A percentile compares a stretch with the other conserved stretches of the same genome.
These are phyloP conservation scores for Glaucopsyche alexis DNA, from an alignment of 2,888 invertebrate genomes.

Conservation along the genomic window DNA sequence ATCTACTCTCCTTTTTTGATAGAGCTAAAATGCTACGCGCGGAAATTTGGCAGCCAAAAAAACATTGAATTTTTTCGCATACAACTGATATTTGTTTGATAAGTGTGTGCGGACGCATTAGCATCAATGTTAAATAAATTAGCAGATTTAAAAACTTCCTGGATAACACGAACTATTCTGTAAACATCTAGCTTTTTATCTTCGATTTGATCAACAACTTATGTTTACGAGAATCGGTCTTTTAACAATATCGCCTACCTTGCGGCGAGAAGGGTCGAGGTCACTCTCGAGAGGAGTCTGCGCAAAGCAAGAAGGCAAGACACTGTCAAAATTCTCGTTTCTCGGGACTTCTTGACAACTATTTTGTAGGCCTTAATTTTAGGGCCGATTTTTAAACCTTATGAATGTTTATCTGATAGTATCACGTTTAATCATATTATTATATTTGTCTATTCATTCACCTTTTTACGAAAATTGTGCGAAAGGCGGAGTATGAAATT, in stretches of 20 bases:
- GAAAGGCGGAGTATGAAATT: too few species aligned
- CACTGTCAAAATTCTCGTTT: not conserved
- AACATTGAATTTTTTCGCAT: not conserved
- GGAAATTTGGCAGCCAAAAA: not conserved
- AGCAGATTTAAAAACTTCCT: constrained; percentile 26
- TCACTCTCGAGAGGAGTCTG: not conserved
- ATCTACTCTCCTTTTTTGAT: not conserved
- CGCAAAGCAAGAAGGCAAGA: not conserved
- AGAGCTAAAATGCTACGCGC: not conserved
- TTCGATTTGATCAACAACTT: constrained; percentile 8
- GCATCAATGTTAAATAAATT: constrained; percentile 22
- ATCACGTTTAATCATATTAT: not conserved
- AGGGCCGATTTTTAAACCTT: not conserved
- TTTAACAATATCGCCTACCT: not conserved
- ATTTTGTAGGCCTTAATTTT: too few species aligned
- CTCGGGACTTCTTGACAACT: not conserved
- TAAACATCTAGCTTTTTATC: constrained; percentile 21
- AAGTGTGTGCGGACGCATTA: constrained; percentile 13
- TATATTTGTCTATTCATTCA: too few species aligned
- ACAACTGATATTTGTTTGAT: not conserved
- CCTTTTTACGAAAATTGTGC: too few species aligned
- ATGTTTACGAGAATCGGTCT: not conserved
- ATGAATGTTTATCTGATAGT: not conserved
- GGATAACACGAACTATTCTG: constrained; percentile 3
- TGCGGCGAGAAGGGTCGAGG: too few species aligned